Base-by-base conservation (phyloP, 2,888 invertebrate species). In the Nezara viridula region DNA sequence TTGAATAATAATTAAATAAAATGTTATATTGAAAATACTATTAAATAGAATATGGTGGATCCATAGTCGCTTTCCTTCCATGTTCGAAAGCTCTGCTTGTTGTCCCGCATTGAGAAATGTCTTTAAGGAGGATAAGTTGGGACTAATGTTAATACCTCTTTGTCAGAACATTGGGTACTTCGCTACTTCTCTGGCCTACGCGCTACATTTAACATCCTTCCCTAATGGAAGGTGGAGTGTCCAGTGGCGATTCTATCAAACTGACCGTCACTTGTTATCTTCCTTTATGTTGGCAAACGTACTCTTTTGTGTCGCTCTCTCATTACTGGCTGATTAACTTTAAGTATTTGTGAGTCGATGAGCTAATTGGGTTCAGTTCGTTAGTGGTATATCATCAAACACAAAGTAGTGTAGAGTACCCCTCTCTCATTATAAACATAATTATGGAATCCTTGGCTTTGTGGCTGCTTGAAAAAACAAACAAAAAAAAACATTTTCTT, bases 221-320 rank as follows among this genome's bases (percentile, higher is more conserved):
- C 7, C 66, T 73, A 73, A 73, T 73, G 66, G 66, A 73, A 73
- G 37, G 19, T 73, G 32, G 66, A 37, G 37, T 73, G 66, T 73
- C 7, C 19, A 9, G 66, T 37, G 66, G 66, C 66, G 19, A 19
- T 73, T 7, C 37, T 14, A 37, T 6, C n/a, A 21, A 73, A 19
- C 66, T 73, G 32, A 21, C 66, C 66, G n/a, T 60, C 60, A 5
- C 5, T 27, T 73, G 66, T 73, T 7, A 19, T 27, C 37, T 73
- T 6, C 9, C 66, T 73, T 73, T 1, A 6, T 73, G 19, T 21
- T 37, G 19, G 16, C 27, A 14, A 27, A 16, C 16, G 5, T 32
- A 16, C 60, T 60, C 60, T 14, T 27, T 16, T 60, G 50, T 1
- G 1, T 19, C 21, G 5, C 21, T 2, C 50, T 50, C 50, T 50